Evolutionary conservation across 2,113 vertebrate genomes (phyloP).

Genomic region (Sinocyclocheilus maitianheensis): DNA sequence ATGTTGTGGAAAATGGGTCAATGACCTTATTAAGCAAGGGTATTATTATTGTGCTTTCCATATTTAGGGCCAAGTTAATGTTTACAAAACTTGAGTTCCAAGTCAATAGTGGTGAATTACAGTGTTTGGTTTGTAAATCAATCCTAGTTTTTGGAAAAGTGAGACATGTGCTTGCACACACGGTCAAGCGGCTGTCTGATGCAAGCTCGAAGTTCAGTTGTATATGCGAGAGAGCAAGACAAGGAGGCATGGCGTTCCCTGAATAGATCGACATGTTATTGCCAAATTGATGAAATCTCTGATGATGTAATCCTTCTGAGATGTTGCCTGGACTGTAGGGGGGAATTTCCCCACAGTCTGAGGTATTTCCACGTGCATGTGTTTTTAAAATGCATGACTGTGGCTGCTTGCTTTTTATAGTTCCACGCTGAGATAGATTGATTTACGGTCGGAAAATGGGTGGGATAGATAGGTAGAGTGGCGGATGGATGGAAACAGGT

Average conservation of each 20-base stretch:
- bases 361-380: constrained; percentile 44
- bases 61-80: neutral
- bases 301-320: neutral
- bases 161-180: neutral
- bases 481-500: constrained; percentile 52
- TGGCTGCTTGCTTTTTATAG: constrained; percentile 47
- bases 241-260: neutral
- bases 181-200: neutral
- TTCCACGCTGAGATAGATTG: constrained; percentile 31
- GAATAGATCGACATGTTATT: constrained; percentile 11
- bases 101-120: constrained; percentile 16
- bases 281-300: neutral
- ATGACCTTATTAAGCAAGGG: neutral
- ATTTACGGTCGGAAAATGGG: constrained; percentile 54
- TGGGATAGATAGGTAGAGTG: constrained; percentile 30
- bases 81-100: neutral
- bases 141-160: constrained; percentile 9
- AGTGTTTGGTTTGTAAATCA: constrained; percentile 7
- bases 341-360: constrained; percentile 44
- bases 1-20: neutral
- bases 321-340: neutral
- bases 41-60: constrained; percentile 10
- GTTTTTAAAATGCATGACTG: constrained; percentile 38
- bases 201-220: neutral
- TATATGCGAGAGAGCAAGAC: neutral